Conservation (phyloP, 2,888 invertebrate species). For the Notodonta ziczac region DNA sequence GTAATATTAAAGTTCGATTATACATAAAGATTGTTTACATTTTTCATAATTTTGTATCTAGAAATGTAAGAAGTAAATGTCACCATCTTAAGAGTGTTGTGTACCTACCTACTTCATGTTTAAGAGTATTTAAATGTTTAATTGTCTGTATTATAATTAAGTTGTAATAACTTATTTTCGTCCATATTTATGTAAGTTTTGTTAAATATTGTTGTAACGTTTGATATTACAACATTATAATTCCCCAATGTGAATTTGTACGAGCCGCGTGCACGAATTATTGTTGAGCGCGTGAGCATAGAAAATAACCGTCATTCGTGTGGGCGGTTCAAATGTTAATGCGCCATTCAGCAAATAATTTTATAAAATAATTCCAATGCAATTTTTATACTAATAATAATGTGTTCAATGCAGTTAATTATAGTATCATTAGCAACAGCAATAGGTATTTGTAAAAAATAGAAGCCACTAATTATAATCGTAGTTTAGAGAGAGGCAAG, state of each 20-base stretch:
- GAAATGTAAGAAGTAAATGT: conserved; percentile 27
- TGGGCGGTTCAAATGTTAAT: neutral
- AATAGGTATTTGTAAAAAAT: conserved; percentile 1
- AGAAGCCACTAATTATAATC: neutral
- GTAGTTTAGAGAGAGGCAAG: too few relatives aligned
- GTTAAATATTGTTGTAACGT: conserved; percentile 4
- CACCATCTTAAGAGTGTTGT: conserved; percentile 42
- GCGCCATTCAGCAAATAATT: neutral
- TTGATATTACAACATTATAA: conserved; percentile 3
- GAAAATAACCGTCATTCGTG: too few relatives aligned
- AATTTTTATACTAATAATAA: conserved; percentile 5
- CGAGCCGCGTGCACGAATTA: too few relatives aligned
- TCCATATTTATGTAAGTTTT: conserved; percentile 18
- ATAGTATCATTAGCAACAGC: neutral
- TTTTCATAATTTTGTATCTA: conserved; percentile 42
- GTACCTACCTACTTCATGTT: conserved; percentile 35
- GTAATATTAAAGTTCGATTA: conserved; percentile 15
- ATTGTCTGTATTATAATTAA: conserved; percentile 32
- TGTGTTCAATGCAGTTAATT: conserved; percentile 5
- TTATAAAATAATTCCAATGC: conserved; percentile 8
- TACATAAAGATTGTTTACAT: conserved; percentile 16
- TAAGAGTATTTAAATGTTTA: conserved; percentile 41
- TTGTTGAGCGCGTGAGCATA: too few relatives aligned
- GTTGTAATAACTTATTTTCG: conserved; percentile 37
- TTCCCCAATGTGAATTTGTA: neutral